Evolutionary conservation across 2,888 invertebrate genomes (phyloP).

Genomic region (Oxycera nigricornis): DNA sequence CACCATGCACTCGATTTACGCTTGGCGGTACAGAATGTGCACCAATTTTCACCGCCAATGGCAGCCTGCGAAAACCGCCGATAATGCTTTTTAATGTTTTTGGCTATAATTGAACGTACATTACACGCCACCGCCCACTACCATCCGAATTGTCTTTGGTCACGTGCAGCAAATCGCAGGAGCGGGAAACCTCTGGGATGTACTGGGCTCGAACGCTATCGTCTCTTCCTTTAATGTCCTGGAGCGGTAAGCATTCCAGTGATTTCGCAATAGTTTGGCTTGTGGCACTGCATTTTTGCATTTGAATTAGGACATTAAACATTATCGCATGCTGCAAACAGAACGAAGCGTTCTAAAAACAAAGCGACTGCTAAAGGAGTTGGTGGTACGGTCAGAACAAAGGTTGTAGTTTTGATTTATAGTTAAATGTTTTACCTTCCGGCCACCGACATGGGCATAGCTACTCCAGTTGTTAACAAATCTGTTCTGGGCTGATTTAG

Average conservation of each 20-base stretch:
- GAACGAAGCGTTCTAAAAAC: constrained; percentile 33
- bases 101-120: constrained; percentile 28
- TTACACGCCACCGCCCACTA: constrained; percentile 21
- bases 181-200: background rate
- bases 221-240: background rate
- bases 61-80: background rate
- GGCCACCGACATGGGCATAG: background rate
- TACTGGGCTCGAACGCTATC: background rate
- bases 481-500: background rate
- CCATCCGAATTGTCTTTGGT: constrained; percentile 1
- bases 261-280: constrained; percentile 21
- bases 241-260: background rate
- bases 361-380: background rate
- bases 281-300: constrained; percentile 45
- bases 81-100: constrained; percentile 24
- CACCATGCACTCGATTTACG: background rate
- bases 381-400: constrained; percentile 9
- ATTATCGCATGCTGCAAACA: constrained; percentile 40
- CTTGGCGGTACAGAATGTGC: background rate
- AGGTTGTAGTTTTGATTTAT: constrained; percentile 30
- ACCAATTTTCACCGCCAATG: background rate
- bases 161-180: background rate
- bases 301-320: constrained; percentile 47
- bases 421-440: constrained; percentile 26
- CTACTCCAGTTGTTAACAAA: constrained; percentile 12